Evolutionary conservation across 2,113 vertebrate genomes (phyloP).

Genomic region (Cinclus cinclus): DNA sequence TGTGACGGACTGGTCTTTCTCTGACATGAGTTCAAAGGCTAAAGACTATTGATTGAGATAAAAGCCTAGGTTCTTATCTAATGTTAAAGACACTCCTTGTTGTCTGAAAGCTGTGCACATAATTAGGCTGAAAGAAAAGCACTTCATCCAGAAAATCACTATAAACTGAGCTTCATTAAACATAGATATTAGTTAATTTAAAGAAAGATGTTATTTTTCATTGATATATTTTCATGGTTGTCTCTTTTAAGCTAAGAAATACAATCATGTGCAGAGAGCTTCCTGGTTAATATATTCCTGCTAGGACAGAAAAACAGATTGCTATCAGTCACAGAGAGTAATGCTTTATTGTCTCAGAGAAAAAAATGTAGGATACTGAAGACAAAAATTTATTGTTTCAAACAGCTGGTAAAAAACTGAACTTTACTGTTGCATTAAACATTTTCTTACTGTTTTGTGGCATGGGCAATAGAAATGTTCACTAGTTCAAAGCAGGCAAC

Average conservation of each 20-base stretch:
- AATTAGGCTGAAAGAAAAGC: constrained; percentile 78
- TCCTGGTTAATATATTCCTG: constrained; percentile 61
- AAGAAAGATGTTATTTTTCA: constrained; percentile 74
- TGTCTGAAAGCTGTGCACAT: constrained; percentile 78
- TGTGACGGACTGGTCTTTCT: constrained; percentile 75
- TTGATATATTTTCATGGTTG: constrained; percentile 73
- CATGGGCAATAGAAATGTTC: constrained; percentile 27
- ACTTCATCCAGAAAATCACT: constrained; percentile 75
- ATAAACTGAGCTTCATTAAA: constrained; percentile 77
- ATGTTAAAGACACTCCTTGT: constrained; percentile 81
- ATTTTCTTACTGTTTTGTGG: constrained; percentile 49
- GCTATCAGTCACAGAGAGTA: constrained; percentile 43
- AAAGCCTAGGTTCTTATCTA: constrained; percentile 83
- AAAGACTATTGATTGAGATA: constrained; percentile 88
- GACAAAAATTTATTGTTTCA: constrained; percentile 35
- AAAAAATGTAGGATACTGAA: neutral
- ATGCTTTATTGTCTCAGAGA: constrained; percentile 30
- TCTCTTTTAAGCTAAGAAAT: constrained; percentile 69
- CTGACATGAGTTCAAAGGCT: constrained; percentile 83
- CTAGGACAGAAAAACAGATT: constrained; percentile 71
- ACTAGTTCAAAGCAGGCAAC: constrained; percentile 6
- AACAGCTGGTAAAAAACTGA: constrained; percentile 37
- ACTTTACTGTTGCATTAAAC: constrained; percentile 48
- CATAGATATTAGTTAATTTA: constrained; percentile 77
- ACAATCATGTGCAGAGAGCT: constrained; percentile 54